Base-by-base conservation (phyloP, 1,140 invertebrate species). In the Caenorhabditis elegans region DNA sequence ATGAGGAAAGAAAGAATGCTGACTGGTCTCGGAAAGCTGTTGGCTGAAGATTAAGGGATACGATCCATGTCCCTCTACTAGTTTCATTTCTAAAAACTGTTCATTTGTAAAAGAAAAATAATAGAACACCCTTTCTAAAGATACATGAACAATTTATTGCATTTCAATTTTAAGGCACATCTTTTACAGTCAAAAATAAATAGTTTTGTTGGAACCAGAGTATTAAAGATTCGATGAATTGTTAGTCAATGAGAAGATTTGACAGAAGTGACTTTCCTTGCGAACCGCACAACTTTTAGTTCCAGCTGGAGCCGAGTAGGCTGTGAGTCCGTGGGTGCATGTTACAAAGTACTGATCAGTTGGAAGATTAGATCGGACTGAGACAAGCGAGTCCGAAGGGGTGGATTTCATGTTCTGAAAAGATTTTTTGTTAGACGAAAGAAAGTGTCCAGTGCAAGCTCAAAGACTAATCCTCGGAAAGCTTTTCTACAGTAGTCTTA, bases 241-340 rank as follows among this genome's bases (percentile, higher is more conserved):
- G n/a, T n/a, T n/a, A n/a, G n/a, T n/a, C 60, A 70, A 39, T 39
- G 60, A 70, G 34, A 70, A 70, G 2, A 70, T 13, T 43, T 70
- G 60, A 39, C 60, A 70, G 60, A 70, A 70, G n/a, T 70, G 60
- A 70, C 28, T 36, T 39, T 70, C 60, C 10, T 70, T 70, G 26
- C 31, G 60, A 39, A 70, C 34, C 1, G 60, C 31, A 43, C 60
- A 70, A 10, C 19, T 39, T 43, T 70, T 39, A 26, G 60, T 39
- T 39, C 60, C 60, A 70, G 60, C 26, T 39, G 60, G 60, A 22
- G 60, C 60, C 6, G 31, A 39, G 39, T 70, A 70, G 10, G 60
- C 31, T 5, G 60, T 70, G n/a, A 39, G 39, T 70, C 60, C 60
- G n/a, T 70, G 34, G 8, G 60, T 70, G 26, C 60, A 70, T 34